Conservation (phyloP, 2,113 vertebrate species). For the Spheniscus mendiculus region DNA sequence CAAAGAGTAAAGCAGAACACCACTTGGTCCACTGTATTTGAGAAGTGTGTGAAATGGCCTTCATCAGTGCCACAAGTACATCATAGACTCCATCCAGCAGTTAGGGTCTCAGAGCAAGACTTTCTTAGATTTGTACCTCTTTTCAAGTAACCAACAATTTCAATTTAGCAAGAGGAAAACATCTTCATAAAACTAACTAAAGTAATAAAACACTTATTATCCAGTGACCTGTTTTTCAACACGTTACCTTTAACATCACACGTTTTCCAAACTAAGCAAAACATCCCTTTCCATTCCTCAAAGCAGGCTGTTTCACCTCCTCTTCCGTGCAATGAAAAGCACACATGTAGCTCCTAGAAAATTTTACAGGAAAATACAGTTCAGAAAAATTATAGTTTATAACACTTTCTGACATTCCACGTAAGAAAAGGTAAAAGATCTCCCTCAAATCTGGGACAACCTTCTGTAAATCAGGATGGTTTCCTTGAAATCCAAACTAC, state of each 20-base stretch:
- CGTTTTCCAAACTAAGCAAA: background rate
- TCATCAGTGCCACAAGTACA: background rate
- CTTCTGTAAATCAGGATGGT: background rate
- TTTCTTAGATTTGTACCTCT: background rate
- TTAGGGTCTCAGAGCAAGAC: background rate
- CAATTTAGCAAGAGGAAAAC: background rate
- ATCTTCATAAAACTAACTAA: background rate
- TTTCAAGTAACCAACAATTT: background rate
- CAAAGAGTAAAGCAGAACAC: background rate
- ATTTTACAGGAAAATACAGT: background rate
- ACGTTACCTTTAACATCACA: background rate
- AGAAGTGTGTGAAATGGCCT: background rate
- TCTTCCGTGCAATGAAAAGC: accelerated
- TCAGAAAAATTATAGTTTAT: background rate
- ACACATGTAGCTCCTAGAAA: background rate
- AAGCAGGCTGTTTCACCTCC: background rate
- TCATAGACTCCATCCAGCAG: background rate
- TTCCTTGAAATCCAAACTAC: background rate
- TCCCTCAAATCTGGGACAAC: background rate
- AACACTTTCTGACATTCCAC: background rate
- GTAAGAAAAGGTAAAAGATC: background rate
- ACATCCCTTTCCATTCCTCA: background rate
- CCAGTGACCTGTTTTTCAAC: background rate
- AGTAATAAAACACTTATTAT: background rate
- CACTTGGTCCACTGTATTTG: accelerated